Percentiles rank a stretch among this genome's conserved stretches.
Conservation (phyloP, 2,888 invertebrate species). For the Chloroclysta siterata region DNA sequence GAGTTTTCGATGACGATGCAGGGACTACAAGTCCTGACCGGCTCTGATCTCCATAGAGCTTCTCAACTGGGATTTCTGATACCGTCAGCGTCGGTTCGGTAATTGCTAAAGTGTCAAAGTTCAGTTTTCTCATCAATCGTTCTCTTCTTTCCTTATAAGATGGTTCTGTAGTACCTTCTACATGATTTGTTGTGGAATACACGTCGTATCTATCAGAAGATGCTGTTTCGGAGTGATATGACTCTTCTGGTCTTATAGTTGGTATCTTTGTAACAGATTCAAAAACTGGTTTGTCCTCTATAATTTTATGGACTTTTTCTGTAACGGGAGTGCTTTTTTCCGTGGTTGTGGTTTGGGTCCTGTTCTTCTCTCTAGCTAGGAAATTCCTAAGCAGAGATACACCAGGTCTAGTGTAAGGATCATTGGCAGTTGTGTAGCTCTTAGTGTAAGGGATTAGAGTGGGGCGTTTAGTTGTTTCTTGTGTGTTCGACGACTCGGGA, state of each 20-base stretch:
- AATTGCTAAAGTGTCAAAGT: conserved; percentile 79
- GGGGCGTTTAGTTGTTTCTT: conserved; percentile 68
- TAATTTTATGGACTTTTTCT: conserved; percentile 47
- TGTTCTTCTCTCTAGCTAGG: conserved; percentile 73
- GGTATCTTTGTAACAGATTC: conserved; percentile 78
- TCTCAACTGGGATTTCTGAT: conserved; percentile 71
- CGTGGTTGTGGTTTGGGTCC: conserved; percentile 58
- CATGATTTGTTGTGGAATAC: conserved; percentile 56
- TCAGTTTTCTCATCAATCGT: conserved; percentile 88
- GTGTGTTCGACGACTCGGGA: conserved; percentile 44
- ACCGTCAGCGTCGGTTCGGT: conserved; percentile 64
- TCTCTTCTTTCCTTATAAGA: conserved; percentile 88
- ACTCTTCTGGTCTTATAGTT: conserved; percentile 57
- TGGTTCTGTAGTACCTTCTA: conserved; percentile 64
- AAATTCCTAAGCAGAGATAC: conserved; percentile 71
- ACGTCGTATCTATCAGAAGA: conserved; percentile 62
- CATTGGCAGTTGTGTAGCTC: conserved; percentile 65
- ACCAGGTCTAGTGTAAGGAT: conserved; percentile 79
- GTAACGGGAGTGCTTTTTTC: conserved; percentile 59
- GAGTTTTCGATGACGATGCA: conserved; percentile 90
- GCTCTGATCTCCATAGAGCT: conserved; percentile 73
- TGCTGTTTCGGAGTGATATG: conserved; percentile 55
- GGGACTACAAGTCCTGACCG: conserved; percentile 88
- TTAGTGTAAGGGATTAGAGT: conserved; percentile 76
- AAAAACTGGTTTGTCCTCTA: conserved; percentile 62